These are phyloP conservation scores for Semnornis frantzii DNA, from an alignment of 2,113 vertebrate species.

Conservation along the genomic window DNA sequence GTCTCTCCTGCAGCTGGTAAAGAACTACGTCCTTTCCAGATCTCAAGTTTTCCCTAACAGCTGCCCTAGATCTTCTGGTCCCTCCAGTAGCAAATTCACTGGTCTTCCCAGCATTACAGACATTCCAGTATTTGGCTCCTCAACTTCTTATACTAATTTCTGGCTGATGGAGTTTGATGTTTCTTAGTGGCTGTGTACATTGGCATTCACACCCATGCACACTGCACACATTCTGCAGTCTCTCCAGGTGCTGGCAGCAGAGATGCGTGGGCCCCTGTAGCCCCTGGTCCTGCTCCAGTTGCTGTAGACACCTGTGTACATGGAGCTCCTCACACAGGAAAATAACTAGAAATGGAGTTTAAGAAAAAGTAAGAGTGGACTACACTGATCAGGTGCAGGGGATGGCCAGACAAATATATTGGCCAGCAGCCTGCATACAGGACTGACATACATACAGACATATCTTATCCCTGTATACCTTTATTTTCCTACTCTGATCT, in stretches of 20 bases:
- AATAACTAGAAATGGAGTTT: neutral
- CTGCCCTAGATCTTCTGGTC: neutral
- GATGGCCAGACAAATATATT: rapidly evolving
- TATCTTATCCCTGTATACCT: neutral
- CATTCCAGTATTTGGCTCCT: neutral
- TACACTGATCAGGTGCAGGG: too few relatives aligned
- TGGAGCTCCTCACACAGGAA: neutral
- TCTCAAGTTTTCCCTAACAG: neutral
- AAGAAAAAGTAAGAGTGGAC: neutral
- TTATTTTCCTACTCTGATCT: neutral
- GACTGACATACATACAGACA: too few relatives aligned
- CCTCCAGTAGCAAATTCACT: neutral
- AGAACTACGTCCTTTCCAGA: neutral
- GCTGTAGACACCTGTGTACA: neutral
- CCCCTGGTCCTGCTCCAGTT: neutral
- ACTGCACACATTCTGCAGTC: rapidly evolving
- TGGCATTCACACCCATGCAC: neutral
- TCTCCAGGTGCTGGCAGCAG: neutral
- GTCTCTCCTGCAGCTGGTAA: neutral
- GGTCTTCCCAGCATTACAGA: neutral
- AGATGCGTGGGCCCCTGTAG: rapidly evolving
- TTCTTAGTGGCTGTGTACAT: neutral
- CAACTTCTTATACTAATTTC: neutral
- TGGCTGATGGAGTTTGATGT: neutral
- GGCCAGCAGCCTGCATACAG: neutral